Base-by-base conservation (phyloP, 2,113 vertebrate genomes). In the Anguilla japonica region DNA sequence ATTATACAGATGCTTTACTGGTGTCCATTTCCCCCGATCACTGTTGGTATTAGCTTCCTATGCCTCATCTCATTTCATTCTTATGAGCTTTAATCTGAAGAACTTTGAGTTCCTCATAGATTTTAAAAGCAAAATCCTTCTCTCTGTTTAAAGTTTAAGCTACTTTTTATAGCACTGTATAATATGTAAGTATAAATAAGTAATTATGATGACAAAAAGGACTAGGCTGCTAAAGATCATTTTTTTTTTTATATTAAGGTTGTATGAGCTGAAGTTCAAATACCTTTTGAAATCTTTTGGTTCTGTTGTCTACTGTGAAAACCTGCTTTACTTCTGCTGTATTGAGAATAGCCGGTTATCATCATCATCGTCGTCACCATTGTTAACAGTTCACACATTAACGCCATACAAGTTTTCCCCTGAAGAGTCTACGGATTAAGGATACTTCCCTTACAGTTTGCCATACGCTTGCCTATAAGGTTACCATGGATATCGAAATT, bases 361-460 rank as follows among this genome's bases (percentile, higher is more conserved):
- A 75, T 75, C 67, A 75, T 75, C n/a, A 75, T 75, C 67, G 34
- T 75, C 71, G 16, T 11, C n/a, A 29, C 26, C 67, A 34, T 75
- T 26, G 26, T 75, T n/a, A 75, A 13, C 71, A 97, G 97, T 97
- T 95, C 95, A 96, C 96, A 96, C 96, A 97, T 96, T 96, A 96
- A 96, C 96, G 96, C 97, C 96, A 97, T 96, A 97, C 97, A 97
- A 96, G 96, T 97, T 97, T 96, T 96, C 96, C 96, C 96, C 96
- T 97, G 97, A 97, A 97, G 97, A 97, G 97, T 97, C 96, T 96
- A 97, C 96, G 96, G 97, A 97, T 97, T 97, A 97, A 97, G 97
- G 96, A 97, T 97, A 97, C 97, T 96, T 96, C 97, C 96, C 97
- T 97, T 97, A 97, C 96, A 97, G 50, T 53, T 53, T 53, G 50